Conservation (phyloP, 1,140 invertebrate genomes). For the Planococcus citri region DNA sequence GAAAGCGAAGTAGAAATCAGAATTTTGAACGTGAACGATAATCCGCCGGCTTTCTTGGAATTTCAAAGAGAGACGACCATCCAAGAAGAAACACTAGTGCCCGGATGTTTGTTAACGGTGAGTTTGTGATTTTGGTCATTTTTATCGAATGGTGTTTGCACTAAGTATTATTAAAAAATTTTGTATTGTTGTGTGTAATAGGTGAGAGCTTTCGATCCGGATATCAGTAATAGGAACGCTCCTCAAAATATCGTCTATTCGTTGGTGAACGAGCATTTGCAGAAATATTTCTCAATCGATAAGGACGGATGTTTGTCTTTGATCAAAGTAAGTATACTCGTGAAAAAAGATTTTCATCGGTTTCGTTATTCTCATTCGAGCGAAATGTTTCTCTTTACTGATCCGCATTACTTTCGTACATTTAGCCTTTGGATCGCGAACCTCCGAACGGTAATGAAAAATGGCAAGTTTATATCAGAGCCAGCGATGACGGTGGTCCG, state of each 20-base stretch:
- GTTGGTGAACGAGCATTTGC: constrained; percentile 45
- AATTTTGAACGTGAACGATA: constrained; percentile 72
- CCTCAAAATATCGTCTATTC: constrained; percentile 66
- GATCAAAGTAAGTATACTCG: constrained; percentile 40
- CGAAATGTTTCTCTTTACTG: constrained; percentile 23
- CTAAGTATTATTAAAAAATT: no score
- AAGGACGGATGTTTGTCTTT: constrained; percentile 59
- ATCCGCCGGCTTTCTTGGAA: constrained; percentile 57
- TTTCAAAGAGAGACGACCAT: constrained; percentile 53
- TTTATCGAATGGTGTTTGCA: constrained; percentile 49
- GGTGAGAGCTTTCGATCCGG: constrained; percentile 70
- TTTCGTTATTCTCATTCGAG: background rate
- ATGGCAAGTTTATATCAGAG: constrained; percentile 72
- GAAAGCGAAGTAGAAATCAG: constrained; percentile 60
- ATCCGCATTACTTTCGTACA: no score
- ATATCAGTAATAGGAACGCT: constrained; percentile 56
- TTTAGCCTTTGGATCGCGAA: constrained; percentile 67
- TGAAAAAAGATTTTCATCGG: background rate
- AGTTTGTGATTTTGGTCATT: constrained; percentile 17
- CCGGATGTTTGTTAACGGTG: constrained; percentile 49
- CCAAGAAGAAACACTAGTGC: constrained; percentile 51
- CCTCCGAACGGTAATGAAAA: constrained; percentile 63
- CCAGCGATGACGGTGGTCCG: constrained; percentile 58
- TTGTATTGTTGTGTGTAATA: constrained; percentile 27
- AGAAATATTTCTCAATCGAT: constrained; percentile 51